Base-by-base conservation (phyloP, 2,888 invertebrate genomes). In the Acanthopleura granulata region DNA sequence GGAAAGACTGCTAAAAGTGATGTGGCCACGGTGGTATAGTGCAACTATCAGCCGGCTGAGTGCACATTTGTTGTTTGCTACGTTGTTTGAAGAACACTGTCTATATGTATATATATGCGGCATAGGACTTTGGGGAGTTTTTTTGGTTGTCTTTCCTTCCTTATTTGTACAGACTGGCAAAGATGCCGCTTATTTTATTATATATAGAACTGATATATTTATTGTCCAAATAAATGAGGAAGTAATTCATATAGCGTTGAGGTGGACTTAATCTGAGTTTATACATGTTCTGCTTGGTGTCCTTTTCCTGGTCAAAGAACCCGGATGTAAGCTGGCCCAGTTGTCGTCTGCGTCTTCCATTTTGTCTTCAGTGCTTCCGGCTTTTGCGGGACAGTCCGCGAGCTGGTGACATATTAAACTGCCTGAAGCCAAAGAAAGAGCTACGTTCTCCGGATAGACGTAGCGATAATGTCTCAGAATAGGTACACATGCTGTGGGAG, bases 201-300 rank as follows among this genome's bases (percentile, higher is more conserved):
- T 66, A 66, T 66, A 66, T 25, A 66, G 25, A 66, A 66, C 16
- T 66, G 27, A 66, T 66, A 22, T 66, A 66, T 66, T 66, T 66
- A 66, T 66, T 66, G 66, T 66, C 66, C 66, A 66, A 27, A 27
- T 27, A 66, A 57, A 57, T 57, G 57, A 57, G 57, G 57, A 57
- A 57, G 12, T 57, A 57, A 57, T 57, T 57, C 57, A 12, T 22
- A 22, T 40, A 6, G 40, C 9, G 40, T 40, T 3, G 40, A 40
- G 40, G 3, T 40, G 3, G 9, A 9, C 9, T 3, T 40, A 40
- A 40, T 40, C 40, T 6, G 40, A 40, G 40, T n/a, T n/a, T n/a
- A n/a, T 40, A 40, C 40, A 40, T 40, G 40, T 40, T 40, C 40
- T 40, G 40, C 9, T 40, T 40, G 40, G 4, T 40, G 40, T 9